Evolutionary conservation across 2,113 vertebrate genomes (phyloP), one percentile per base, ranked within the genome.

Genomic region (Xenopus borealis): DNA sequence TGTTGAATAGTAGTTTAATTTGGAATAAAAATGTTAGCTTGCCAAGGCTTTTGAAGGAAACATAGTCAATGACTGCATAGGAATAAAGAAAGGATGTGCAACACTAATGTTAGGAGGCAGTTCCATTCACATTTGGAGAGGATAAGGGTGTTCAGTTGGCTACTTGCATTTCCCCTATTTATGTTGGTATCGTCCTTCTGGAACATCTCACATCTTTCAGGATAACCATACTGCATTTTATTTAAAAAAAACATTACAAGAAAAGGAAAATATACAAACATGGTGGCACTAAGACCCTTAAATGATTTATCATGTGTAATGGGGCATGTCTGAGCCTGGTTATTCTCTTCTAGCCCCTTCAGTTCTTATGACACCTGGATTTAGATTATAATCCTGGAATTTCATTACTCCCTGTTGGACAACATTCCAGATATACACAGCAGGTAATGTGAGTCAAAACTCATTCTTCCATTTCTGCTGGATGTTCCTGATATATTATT

Each of bases 371-470:
- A n/a, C n/a, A n/a, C 88, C 72, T 90, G 91, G 72, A 93, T 91
- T 95, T 89, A 99, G 96, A 13, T 98, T 96, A 75, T 99, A 95
- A 58, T 98, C 98, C 0, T 90, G 92, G 85, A 98, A 98, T 47
- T 90, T 86, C 72, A 95, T 96, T 16, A 88, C 80, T 11, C 96
- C 96, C 66, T 88, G 92, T 33, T 91, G 93, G 47, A 75, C 47
- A 55, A 85, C 63, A 84, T 99, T 96, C 72, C 30, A 99, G 90
- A 85, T 91, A 94, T 27, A 98, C 87, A 2, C 92, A 94, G 72
- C 95, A 97, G 78, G 93, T 90, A 1, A 99, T 89, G 47, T 98
- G 98, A 55, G 66, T 99, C 96, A 7, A 99, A 99, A 0, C 85
- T 79, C 75, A 98, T 95, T 80, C 89, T 94, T 1, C 95, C 93